These are phyloP conservation scores for Ganaspis brasiliensis DNA, from an alignment of 2,888 invertebrate genomes.

Conservation along the genomic window DNA sequence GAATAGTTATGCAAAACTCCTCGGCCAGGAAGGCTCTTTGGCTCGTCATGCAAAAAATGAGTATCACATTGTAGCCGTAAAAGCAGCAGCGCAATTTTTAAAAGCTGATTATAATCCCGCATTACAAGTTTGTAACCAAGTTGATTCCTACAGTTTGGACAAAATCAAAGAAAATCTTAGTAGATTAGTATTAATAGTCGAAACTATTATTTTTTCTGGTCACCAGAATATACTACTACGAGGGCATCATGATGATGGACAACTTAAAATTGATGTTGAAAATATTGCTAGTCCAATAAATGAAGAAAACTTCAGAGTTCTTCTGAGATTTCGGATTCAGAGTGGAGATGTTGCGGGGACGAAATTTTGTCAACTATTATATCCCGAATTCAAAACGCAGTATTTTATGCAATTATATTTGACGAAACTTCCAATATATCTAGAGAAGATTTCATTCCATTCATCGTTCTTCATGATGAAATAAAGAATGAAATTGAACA, in stretches of 20 bases:
- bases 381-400: constrained; percentile 30
- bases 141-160: background rate
- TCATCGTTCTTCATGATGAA: constrained; percentile 7
- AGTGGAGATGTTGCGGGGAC: constrained; percentile 21
- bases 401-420: constrained; percentile 66
- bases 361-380: constrained; percentile 24
- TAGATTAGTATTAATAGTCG: background rate
- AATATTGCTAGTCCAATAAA: constrained; percentile 8
- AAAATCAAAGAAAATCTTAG: constrained; percentile 20
- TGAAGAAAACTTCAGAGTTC: constrained; percentile 8
- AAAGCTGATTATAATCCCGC: constrained; percentile 16
- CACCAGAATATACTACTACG: constrained; percentile 3
- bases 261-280: constrained; percentile 1
- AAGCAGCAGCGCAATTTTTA: constrained; percentile 3
- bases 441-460: constrained; percentile 9
- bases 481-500: background rate
- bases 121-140: constrained; percentile 13
- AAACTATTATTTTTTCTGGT: constrained; percentile 18
- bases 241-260: constrained; percentile 6
- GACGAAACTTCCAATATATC: constrained; percentile 69
- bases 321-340: background rate
- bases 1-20: constrained; percentile 14
- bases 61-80: constrained; percentile 15
- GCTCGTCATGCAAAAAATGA: background rate
- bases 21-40: constrained; percentile 5